A percentile compares a stretch with the other conserved stretches of the same genome.
These are phyloP conservation scores for Lophura nycthemera DNA, from an alignment of 2,113 vertebrate genomes.

Conservation along the genomic window DNA sequence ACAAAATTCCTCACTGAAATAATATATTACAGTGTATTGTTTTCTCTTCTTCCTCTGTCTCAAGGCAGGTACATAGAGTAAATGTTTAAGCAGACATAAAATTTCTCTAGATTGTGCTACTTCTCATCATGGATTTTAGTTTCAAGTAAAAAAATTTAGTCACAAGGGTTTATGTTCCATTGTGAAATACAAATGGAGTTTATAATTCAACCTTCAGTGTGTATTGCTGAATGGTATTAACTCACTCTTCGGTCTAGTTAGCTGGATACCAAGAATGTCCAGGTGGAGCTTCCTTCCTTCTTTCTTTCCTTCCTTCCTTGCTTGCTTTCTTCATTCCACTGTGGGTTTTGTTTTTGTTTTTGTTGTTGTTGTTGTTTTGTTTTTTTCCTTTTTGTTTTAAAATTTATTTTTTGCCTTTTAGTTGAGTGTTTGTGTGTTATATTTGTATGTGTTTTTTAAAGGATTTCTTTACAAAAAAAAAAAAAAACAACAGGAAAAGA, in stretches of 20 bases:
- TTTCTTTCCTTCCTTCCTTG: not conserved
- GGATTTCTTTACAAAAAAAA: not conserved
- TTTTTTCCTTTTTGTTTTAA: not conserved
- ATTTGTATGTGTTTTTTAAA: conserved; percentile 57
- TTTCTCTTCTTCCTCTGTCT: conserved; percentile 32
- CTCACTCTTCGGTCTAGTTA: conserved; percentile 49
- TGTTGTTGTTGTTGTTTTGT: no score
- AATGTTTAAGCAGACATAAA: conserved; percentile 67
- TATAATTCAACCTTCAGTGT: conserved; percentile 73
- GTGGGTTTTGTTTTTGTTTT: not conserved
- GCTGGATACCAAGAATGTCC: conserved; percentile 40
- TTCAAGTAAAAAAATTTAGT: conserved; percentile 74
- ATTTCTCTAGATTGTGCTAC: conserved; percentile 83
- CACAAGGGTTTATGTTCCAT: conserved; percentile 52
- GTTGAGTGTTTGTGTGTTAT: conserved; percentile 33
- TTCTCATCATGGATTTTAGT: conserved; percentile 77
- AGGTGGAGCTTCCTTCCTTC: conserved; percentile 38
- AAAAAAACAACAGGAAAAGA: not conserved
- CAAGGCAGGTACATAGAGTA: conserved; percentile 60
- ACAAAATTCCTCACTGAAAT: conserved; percentile 56
- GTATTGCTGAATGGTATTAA: conserved; percentile 76
- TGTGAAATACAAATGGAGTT: conserved; percentile 73
- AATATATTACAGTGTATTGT: conserved; percentile 24
- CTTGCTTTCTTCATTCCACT: not conserved
- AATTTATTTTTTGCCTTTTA: conserved; percentile 70